Base-by-base conservation (phyloP, 2,113 vertebrate genomes). In the Caretta caretta region DNA sequence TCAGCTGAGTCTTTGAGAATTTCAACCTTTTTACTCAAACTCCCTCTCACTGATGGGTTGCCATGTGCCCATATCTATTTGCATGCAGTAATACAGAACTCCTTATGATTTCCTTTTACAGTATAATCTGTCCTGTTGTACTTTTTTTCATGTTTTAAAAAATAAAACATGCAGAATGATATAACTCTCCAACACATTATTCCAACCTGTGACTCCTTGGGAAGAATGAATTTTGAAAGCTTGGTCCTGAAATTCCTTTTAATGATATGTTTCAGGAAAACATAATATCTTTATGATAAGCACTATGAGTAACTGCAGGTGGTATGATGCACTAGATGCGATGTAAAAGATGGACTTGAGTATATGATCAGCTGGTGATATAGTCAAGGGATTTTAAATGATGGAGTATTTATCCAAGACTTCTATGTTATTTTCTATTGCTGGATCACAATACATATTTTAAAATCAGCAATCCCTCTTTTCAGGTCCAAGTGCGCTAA, bases 321-420 rank as follows among this genome's bases (percentile, higher is more conserved):
- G 17, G 4, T 48, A 13, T 0, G 2, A 84, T 62, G 56, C 2
- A 27, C 82, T 90, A 87, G 87, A 84, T 31, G 31, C 78, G 29
- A 54, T 48, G 54, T 8, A 83, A 84, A 80, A 89, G 17, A 6
- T n/a, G 57, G 57, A 53, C 14, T 5, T 22, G 38, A 69, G 3
- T 1, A 1, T 51, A 25, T 80, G 57, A 90, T 95, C 90, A 92
- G 20, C 53, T 93, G 78, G 11, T 90, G 80, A 76, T 56, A n/a
- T 11, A 89, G 53, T 69, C 31, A 84, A 86, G 84, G 42, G 51
- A 62, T 92, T 96, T 94, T 62, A 86, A 95, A 84, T 57, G 35
- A 46, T 31, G 5, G 11, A 38, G 16, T 82, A 84, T 94, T 95
- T 93, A 78, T 72, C 54, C 5, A 48, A 62, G 78, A 75, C 42